phyloP scores from a whole-genome alignment of 2,797 vertebrate species.

The Sebastes hubbsi region DNA sequence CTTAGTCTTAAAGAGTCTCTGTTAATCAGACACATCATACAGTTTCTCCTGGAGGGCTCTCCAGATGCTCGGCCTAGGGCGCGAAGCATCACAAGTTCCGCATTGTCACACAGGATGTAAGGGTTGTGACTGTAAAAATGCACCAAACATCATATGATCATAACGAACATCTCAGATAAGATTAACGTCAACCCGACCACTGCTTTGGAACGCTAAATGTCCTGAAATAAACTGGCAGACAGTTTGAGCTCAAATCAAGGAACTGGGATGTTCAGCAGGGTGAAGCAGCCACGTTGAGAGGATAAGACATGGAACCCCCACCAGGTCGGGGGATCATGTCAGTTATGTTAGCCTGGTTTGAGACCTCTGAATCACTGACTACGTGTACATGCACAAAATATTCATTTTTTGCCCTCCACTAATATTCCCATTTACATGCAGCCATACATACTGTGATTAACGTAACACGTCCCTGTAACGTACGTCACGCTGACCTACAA shows the following conservation, averaged over 20 bases:
- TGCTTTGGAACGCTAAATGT: background rate
- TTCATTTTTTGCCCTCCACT: background rate
- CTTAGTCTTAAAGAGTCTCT: slow-evolving; percentile 39
- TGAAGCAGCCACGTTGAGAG: background rate
- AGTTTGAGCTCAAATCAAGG: background rate
- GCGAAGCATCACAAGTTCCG: slow-evolving; percentile 13
- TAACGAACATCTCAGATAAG: slow-evolving; percentile 1
- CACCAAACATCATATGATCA: slow-evolving; percentile 26
- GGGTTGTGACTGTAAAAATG: slow-evolving; percentile 3
- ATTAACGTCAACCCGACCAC: background rate
- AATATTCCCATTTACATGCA: background rate
- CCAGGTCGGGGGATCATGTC: background rate
- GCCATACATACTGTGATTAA: background rate
- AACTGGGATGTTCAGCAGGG: background rate
- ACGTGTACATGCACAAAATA: background rate
- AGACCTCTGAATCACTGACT: background rate
- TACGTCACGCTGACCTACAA: too few relatives aligned
- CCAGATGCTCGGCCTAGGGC: background rate
- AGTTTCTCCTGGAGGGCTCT: slow-evolving; percentile 20
- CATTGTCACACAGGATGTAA: slow-evolving; percentile 22
- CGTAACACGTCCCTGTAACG: background rate
- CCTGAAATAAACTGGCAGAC: background rate
- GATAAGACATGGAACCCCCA: background rate
- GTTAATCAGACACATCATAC: slow-evolving; percentile 32
- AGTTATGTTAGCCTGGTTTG: background rate